A percentile compares a stretch with the other conserved stretches of the same genome.
phyloP scores from a whole-genome alignment of 2,888 invertebrate species.

The Drosophila lacicola region DNA sequence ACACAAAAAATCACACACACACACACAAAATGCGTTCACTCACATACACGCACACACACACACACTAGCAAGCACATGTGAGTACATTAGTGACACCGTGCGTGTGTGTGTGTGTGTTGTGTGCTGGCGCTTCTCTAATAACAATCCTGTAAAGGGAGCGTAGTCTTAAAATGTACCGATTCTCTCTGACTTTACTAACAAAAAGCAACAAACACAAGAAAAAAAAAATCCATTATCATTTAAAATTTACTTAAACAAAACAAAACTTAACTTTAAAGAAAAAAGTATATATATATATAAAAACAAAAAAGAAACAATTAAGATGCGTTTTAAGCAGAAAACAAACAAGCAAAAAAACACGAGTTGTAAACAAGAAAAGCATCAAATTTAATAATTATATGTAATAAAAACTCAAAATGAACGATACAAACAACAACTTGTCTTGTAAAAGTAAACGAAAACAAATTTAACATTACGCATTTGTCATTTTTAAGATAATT shows the following conservation, averaged over 20 bases:
- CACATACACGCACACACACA: conserved; percentile 18
- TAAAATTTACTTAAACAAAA: conserved; percentile 71
- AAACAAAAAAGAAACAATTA: conserved; percentile 55
- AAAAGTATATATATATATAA: conserved; percentile 59
- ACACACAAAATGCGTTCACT: conserved; percentile 43
- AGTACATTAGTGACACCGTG: conserved; percentile 2
- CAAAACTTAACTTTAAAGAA: conserved; percentile 74
- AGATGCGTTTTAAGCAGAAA: conserved; percentile 69
- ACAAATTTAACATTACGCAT: conserved; percentile 37
- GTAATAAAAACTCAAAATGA: conserved; percentile 39
- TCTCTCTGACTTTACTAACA: conserved; percentile 70
- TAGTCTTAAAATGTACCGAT: conserved; percentile 66
- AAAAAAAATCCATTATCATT: conserved; percentile 75
- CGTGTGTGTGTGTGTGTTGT: conserved; percentile 27
- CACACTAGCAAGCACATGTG: not conserved
- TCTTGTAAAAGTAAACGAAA: conserved; percentile 56
- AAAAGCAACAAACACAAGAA: conserved; percentile 35
- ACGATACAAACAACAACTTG: conserved; percentile 38
- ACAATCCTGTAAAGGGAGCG: conserved; percentile 71
- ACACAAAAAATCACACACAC: conserved; percentile 58
- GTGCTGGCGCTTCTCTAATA: conserved; percentile 54
- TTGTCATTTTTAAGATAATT: conserved; percentile 66
- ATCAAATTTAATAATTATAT: conserved; percentile 62
- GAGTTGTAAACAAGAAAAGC: conserved; percentile 63
- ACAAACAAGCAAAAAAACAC: conserved; percentile 28